Percentiles rank a stretch among this genome's conserved stretches.
Conservation (phyloP, 1,140 invertebrate species). For the Brachionus paranguensis region DNA sequence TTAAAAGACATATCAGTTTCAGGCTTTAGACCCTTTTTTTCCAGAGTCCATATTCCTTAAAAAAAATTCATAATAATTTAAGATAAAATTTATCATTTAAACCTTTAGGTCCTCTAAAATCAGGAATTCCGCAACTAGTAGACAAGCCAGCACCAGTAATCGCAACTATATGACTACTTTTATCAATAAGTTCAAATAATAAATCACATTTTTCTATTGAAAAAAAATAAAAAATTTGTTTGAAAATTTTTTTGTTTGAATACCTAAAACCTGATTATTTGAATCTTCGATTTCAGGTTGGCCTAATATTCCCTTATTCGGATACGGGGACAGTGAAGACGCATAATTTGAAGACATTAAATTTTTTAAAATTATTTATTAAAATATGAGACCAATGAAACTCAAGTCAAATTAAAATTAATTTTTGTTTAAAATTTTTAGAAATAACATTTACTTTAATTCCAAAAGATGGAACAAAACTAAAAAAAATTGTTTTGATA, state of each 20-base stretch:
- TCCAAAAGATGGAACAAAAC: not conserved
- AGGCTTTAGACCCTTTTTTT: slow-evolving; percentile 82
- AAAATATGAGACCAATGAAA: not conserved
- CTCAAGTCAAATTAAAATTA: not conserved
- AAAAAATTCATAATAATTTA: not conserved
- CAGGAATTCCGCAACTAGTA: slow-evolving; percentile 56
- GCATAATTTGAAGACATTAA: slow-evolving; percentile 34
- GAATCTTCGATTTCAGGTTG: slow-evolving; percentile 13
- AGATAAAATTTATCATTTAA: not conserved
- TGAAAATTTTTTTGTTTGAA: not conserved
- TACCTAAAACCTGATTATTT: not conserved
- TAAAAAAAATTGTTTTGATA: not conserved
- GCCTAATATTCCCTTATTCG: slow-evolving; percentile 30
- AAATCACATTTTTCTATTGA: not conserved
- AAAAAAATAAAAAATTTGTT: not conserved
- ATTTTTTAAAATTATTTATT: not conserved
- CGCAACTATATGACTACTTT: slow-evolving; percentile 76
- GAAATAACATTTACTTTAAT: not conserved
- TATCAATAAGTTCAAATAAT: slow-evolving; percentile 45
- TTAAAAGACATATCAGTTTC: slow-evolving; percentile 76
- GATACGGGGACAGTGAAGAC: slow-evolving; percentile 1
- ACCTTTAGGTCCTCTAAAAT: slow-evolving; percentile 61
- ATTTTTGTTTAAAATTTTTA: not conserved
- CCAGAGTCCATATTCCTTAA: slow-evolving; percentile 94
- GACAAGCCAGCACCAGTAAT: slow-evolving; percentile 91